Conservation (phyloP, 37 sponge, comb jelly and placozoan species). For the Axinella damicornis region DNA sequence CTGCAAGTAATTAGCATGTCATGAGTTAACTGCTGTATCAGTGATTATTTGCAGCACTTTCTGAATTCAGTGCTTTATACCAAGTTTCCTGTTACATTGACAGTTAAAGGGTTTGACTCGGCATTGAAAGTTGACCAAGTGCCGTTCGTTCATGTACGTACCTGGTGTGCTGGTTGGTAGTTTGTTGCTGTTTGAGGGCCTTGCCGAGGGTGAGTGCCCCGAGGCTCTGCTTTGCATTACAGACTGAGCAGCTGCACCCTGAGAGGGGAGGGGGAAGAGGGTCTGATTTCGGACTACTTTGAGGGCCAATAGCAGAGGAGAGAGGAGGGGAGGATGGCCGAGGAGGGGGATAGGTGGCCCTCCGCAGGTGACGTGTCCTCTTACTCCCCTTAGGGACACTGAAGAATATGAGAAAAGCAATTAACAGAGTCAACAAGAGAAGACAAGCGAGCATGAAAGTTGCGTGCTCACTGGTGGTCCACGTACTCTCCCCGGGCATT, state of each 20-base stretch:
- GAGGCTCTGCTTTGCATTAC: slow-evolving; percentile 76
- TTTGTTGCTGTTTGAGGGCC: background rate
- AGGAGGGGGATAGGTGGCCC: slow-evolving; percentile 48
- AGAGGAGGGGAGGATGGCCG: background rate
- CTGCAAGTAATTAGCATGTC: too few species aligned
- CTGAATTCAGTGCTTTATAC: too few species aligned
- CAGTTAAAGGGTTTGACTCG: too few species aligned
- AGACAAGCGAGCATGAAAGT: too few species aligned
- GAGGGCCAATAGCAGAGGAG: background rate
- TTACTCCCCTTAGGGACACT: background rate
- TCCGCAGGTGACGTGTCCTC: slow-evolving; percentile 5
- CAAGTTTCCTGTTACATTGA: too few species aligned
- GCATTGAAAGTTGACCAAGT: too few species aligned
- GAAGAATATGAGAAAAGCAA: background rate
- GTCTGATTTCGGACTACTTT: slow-evolving; percentile 13
- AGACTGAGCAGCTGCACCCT: slow-evolving; percentile 89
- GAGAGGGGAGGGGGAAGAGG: slow-evolving; percentile 82
- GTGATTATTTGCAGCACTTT: too few species aligned
- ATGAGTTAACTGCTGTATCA: too few species aligned
- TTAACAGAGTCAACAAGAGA: too few species aligned
- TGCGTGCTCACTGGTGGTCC: slow-evolving; percentile 53
- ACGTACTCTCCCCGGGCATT: slow-evolving; percentile 82
- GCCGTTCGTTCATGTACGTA: background rate
- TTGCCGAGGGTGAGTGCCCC: slow-evolving; percentile 69
- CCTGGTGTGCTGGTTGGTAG: slow-evolving; percentile 41